Percentiles rank a stretch among this genome's conserved stretches.
phyloP scores from a whole-genome alignment of 1,140 invertebrate genomes.

The Acromyrmex charruanus region DNA sequence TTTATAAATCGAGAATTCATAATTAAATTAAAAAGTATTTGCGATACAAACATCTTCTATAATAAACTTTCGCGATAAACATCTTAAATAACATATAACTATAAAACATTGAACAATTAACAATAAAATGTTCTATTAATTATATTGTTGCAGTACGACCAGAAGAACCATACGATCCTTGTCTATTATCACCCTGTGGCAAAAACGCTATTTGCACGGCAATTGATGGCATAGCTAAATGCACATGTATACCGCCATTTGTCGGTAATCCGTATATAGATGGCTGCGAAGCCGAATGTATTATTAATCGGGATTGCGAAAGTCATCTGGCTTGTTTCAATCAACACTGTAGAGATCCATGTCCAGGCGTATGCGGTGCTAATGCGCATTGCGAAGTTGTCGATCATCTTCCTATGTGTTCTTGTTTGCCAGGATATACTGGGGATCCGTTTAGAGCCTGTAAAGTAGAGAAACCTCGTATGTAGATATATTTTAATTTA shows the following conservation, averaged over 20 bases:
- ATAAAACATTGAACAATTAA: background rate
- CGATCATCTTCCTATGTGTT: slow-evolving; percentile 93
- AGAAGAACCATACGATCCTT: slow-evolving; percentile 88
- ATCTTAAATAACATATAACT: background rate
- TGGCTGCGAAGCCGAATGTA: slow-evolving; percentile 93
- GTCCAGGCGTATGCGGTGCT: slow-evolving; percentile 93
- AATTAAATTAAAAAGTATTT: background rate
- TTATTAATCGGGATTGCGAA: slow-evolving; percentile 92
- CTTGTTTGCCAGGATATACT: slow-evolving; percentile 91
- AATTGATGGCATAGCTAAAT: slow-evolving; percentile 90
- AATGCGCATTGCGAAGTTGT: slow-evolving; percentile 93
- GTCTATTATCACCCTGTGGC: slow-evolving; percentile 93
- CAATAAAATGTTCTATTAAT: slow-evolving; percentile 27
- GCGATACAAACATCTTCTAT: too few species aligned
- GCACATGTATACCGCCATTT: slow-evolving; percentile 94
- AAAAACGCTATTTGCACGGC: slow-evolving; percentile 92
- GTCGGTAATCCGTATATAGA: slow-evolving; percentile 93
- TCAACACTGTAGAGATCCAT: slow-evolving; percentile 94
- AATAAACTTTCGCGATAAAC: background rate
- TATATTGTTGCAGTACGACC: slow-evolving; percentile 70
- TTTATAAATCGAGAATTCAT: background rate
- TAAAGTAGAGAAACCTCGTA: slow-evolving; percentile 85
- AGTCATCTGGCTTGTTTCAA: slow-evolving; percentile 93
- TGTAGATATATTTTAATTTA: slow-evolving; percentile 8
- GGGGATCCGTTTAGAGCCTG: slow-evolving; percentile 95